A percentile compares a stretch with the other conserved stretches of the same genome.
Evolutionary conservation across 1,140 invertebrate species (phyloP).

Genomic region (Mesaphorura yosii): DNA sequence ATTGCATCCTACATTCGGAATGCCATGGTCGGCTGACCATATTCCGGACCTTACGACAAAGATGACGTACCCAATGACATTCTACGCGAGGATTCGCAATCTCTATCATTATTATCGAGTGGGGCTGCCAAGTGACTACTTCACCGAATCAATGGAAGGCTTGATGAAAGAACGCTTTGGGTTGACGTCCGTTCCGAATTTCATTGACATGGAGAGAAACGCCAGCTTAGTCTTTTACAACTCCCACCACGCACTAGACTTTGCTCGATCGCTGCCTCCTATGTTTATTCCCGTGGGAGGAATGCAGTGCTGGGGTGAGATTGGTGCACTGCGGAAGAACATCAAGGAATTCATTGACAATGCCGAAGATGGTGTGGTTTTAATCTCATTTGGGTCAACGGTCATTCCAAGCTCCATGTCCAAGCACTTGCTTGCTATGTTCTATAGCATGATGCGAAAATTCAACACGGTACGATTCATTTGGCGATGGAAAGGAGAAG

Average conservation of each 20-base stretch:
- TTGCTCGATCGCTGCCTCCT: conserved; percentile 16
- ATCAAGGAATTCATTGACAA: conserved; percentile 17
- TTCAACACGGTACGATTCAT: conserved; percentile 19
- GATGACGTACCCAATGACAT: background rate
- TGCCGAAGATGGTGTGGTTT: conserved; percentile 15
- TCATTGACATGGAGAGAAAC: conserved; percentile 13
- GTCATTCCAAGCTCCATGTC: conserved; percentile 11
- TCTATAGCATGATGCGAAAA: conserved; percentile 16
- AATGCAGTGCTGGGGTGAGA: conserved; percentile 1
- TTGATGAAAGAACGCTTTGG: background rate
- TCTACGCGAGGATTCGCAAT: background rate
- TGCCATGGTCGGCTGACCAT: background rate
- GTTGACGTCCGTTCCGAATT: background rate
- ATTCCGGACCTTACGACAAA: conserved; percentile 1
- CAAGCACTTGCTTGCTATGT: conserved; percentile 6
- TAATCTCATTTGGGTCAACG: conserved; percentile 25
- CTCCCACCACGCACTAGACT: conserved; percentile 13
- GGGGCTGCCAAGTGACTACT: background rate
- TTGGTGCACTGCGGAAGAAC: conserved; percentile 5
- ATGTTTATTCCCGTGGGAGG: conserved; percentile 10
- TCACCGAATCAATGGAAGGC: background rate
- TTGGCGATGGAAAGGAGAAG: conserved; percentile 19
- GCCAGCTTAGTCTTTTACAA: conserved; percentile 10
- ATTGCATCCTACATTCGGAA: conserved; percentile 9
- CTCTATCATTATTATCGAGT: background rate